Base-by-base conservation (phyloP, 2,888 invertebrate genomes). In the Eupeodes luniger region DNA sequence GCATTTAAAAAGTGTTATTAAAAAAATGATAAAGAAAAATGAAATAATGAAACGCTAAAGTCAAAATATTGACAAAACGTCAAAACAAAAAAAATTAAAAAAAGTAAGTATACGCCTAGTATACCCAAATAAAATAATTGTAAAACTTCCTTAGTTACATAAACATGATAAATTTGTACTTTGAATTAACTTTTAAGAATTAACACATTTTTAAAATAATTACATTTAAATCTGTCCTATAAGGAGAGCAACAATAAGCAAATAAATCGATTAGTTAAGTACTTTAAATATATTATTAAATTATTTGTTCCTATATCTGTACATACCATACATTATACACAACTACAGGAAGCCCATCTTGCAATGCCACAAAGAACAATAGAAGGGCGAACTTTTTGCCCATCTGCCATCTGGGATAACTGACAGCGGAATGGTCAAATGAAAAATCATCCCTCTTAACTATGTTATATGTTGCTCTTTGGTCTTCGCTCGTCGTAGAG, bases 371-470 rank as follows among this genome's bases (percentile, higher is more conserved):
- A n/a, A 75, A 78, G 81, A 62, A 62, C 59, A 67, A 74, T 44
- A 80, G 61, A 74, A 81, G 74, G 67, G 47, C 59, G 79, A 82
- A 74, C 44, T 66, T 83, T 83, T 70, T 72, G 83, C 49, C 70
- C 76, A 81, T 69, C 84, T 77, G 74, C 72, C 84, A 84, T 81
- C 84, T 84, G 80, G 80, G 80, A 27, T 61, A 81, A 78, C 84
- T 83, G 83, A 80, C 83, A 83, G 76, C 70, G 69, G 51, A 69
- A 40, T 55, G 70, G 55, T 40, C 77, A 76, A 84, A 84, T 84
- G 87, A 88, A 88, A 88, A 88, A 88, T 84, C 86, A 88, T 64
- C 57, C 80, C 72, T 81, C 72, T 59, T 77, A 67, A 61, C 83
- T 44, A 55, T 40, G 10, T 11, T 69, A 36, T 55, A 44, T 49